Evolutionary conservation across 2,797 vertebrate genomes (phyloP), one percentile per base, ranked within the genome.

Genomic region (Peromyscus eremicus): DNA sequence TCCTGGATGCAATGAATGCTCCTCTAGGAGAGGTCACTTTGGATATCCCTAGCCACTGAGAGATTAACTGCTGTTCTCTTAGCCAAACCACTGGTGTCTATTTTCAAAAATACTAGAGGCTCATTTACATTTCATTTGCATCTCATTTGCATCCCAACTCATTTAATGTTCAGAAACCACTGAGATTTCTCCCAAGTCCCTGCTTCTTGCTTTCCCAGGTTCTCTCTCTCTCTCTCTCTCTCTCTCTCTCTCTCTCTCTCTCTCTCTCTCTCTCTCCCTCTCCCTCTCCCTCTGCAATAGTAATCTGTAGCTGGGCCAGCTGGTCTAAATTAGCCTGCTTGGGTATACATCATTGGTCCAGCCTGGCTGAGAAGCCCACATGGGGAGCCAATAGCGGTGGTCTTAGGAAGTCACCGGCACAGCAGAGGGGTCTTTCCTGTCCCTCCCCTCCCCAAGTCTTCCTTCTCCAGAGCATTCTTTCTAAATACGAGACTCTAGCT

Each of bases 51-150:
- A 89, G 83, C 0, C 19, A 37, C 93, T 19, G 55, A 66, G 57
- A 96, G 89, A 95, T 95, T 87, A 96, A 92, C 87, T 95, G 77
- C 85, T 94, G 57, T 89, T 96, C 93, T 96, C 70, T 97, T 73
- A 96, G 81, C 84, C 92, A 97, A 96, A 96, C 71, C 49, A 70
- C 89, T n/a, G 17, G 66, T 60, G 93, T 49, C 64, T 92, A 64
- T 90, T 96, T 97, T 92, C 8, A 81, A 88, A 94, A 87, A 93
- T 96, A 97, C 71, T n/a, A 88, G 91, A 90, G 76, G 34, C 93
- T 97, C 76, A 97, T 97, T 97, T 97, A 86, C 97, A 97, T 96
- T 34, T 75, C 1, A 96, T 97, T 97, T 97, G 81, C 95, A 97
- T 97, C 13, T 91, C 73, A 97, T 94, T 97, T 97, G 94, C 96